Evolutionary conservation across 1,140 invertebrate genomes (phyloP).

Genomic region (Laodelphax striatellus): DNA sequence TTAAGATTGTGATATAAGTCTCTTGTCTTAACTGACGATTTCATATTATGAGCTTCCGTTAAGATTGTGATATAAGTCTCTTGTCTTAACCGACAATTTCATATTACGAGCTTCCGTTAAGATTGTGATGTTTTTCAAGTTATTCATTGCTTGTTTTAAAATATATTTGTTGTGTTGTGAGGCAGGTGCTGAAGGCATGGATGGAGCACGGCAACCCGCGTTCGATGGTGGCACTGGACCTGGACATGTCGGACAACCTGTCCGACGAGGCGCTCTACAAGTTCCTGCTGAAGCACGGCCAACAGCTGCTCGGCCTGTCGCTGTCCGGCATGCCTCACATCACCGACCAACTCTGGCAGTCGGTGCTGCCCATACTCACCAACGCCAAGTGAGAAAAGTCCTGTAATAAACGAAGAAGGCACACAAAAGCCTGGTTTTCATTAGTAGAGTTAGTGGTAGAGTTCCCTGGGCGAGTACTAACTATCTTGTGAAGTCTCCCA

Average conservation of each 20-base stretch:
- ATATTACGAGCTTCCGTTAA: too few species aligned
- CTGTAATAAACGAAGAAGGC: neutral
- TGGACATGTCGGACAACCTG: conserved; percentile 91
- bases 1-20: too few species aligned
- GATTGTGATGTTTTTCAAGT: too few species aligned
- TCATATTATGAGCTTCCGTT: too few species aligned
- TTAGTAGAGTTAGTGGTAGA: too few species aligned
- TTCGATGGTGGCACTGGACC: conserved; percentile 76
- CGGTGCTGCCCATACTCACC: conserved; percentile 74
- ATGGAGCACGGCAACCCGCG: conserved; percentile 77
- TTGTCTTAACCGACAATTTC: too few species aligned
- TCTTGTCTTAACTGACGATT: too few species aligned
- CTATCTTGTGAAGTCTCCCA: too few species aligned
- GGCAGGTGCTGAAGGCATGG: conserved; percentile 74
- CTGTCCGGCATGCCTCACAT: conserved; percentile 95
- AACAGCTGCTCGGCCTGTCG: conserved; percentile 74
- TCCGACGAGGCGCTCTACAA: conserved; percentile 84
- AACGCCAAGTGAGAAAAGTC: conserved; percentile 73
- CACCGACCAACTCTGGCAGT: conserved; percentile 93
- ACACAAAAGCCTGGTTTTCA: too few species aligned
- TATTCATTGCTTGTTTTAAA: neutral
- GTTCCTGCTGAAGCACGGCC: conserved; percentile 79
- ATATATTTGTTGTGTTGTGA: neutral
- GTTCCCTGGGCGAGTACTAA: too few species aligned
- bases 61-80: too few species aligned